Evolutionary conservation across 2,797 vertebrate species (phyloP).

Genomic region (Antennarius maculatus): DNA sequence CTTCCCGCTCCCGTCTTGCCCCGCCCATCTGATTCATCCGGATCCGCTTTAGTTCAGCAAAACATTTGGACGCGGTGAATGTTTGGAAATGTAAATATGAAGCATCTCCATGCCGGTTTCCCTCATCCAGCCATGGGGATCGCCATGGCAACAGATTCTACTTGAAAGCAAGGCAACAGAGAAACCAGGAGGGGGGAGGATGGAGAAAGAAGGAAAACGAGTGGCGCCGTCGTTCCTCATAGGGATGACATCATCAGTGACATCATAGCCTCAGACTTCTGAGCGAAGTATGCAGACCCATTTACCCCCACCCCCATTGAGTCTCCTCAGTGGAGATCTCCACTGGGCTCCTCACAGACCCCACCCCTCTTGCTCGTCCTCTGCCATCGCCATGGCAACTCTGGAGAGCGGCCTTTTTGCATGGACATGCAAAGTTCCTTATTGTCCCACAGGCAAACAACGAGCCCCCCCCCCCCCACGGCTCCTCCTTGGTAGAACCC

Average conservation of each 20-base stretch:
- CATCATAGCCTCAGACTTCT: no score
- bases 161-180: conserved; percentile 47
- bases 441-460: conserved; percentile 4
- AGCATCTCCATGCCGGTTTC: conserved; percentile 2
- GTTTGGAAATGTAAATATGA: conserved; percentile 55
- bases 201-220: conserved; percentile 11
- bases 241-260: no score
- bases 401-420: conserved; percentile 13
- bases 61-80: conserved; percentile 2
- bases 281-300: no score
- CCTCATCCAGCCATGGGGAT: conserved; percentile 48
- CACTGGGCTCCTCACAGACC: conserved; percentile 57
- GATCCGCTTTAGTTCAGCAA: no score
- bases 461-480: neutral
- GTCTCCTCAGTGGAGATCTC: conserved; percentile 66
- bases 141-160: conserved; percentile 73
- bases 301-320: neutral
- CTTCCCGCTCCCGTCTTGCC: no score
- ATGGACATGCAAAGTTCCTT: conserved; percentile 1
- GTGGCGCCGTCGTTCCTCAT: neutral
- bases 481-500: neutral
- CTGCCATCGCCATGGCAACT: conserved; percentile 71
- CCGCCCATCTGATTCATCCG: no score
- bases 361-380: conserved; percentile 37
- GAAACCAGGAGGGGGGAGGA: conserved; percentile 19